phyloP scores from a whole-genome alignment of 2,113 vertebrate genomes.

The Cololabis saira region DNA sequence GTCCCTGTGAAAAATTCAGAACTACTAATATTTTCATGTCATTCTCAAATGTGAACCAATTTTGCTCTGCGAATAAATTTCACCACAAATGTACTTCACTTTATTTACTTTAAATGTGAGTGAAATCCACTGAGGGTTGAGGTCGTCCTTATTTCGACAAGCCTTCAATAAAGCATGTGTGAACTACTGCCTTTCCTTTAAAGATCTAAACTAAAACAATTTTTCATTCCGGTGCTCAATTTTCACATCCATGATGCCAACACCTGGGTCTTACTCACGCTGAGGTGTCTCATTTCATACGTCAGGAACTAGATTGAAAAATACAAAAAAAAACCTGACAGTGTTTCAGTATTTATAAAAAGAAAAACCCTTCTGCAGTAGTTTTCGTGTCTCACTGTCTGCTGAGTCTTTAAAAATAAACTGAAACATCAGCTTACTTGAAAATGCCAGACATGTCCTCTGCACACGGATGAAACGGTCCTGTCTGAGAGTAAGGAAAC shows the following conservation, averaged over 20 bases:
- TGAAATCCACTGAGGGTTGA: too few relatives aligned
- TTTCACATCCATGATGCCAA: slow-evolving; percentile 44
- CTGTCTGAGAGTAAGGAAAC: slow-evolving; percentile 35
- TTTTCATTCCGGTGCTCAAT: slow-evolving; percentile 32
- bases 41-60: too few relatives aligned
- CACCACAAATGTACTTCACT: too few relatives aligned
- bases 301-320: slow-evolving; percentile 36
- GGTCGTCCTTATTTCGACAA: too few relatives aligned
- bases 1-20: too few relatives aligned
- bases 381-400: slow-evolving; percentile 15
- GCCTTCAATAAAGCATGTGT: too few relatives aligned
- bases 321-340: too few relatives aligned
- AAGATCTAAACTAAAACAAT: slow-evolving; percentile 15
- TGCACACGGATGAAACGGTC: slow-evolving; percentile 44
- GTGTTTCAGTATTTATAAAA: slow-evolving; percentile 6
- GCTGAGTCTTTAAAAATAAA: slow-evolving; percentile 28
- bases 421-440: slow-evolving; percentile 43
- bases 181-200: background rate
- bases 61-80: too few relatives aligned
- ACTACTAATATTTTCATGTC: too few relatives aligned
- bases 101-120: too few relatives aligned
- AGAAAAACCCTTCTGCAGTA: slow-evolving; percentile 36
- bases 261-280: slow-evolving; percentile 7
- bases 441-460: slow-evolving; percentile 49
- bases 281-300: slow-evolving; percentile 37